Conservation (phyloP, 2,797 vertebrate species). For the Valencia hispanica region DNA sequence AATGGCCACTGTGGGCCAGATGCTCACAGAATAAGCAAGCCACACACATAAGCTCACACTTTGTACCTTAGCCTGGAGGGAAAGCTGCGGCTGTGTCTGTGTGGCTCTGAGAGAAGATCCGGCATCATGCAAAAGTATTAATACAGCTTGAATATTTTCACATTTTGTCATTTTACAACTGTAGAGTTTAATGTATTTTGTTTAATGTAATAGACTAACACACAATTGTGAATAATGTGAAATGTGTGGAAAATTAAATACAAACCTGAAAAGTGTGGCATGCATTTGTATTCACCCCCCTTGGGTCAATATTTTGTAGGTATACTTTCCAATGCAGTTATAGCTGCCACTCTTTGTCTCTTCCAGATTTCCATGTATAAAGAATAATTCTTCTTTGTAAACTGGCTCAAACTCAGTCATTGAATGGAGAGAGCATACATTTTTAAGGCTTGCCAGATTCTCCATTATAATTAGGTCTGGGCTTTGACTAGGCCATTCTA, state of each 20-base stretch:
- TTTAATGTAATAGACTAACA: background rate
- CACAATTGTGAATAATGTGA: background rate
- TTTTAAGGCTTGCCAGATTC: background rate
- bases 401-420: background rate
- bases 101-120: background rate
- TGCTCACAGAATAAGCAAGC: conserved; percentile 69
- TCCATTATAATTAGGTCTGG: background rate
- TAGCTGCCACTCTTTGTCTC: background rate
- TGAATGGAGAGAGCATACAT: background rate
- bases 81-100: conserved; percentile 44
- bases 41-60: conserved; percentile 50
- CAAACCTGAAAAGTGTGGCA: background rate
- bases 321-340: background rate
- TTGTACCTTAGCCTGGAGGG: conserved; percentile 64
- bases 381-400: background rate
- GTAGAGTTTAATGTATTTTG: background rate
- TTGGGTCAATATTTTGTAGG: background rate
- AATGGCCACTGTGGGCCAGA: conserved; percentile 76
- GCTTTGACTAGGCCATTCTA: background rate
- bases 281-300: background rate
- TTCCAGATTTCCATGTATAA: background rate
- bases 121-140: background rate
- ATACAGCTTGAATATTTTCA: background rate
- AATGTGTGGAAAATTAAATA: background rate
- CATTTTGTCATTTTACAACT: background rate